phyloP scores from a whole-genome alignment of 1,140 invertebrate species.

The Brachionus paranguensis region DNA sequence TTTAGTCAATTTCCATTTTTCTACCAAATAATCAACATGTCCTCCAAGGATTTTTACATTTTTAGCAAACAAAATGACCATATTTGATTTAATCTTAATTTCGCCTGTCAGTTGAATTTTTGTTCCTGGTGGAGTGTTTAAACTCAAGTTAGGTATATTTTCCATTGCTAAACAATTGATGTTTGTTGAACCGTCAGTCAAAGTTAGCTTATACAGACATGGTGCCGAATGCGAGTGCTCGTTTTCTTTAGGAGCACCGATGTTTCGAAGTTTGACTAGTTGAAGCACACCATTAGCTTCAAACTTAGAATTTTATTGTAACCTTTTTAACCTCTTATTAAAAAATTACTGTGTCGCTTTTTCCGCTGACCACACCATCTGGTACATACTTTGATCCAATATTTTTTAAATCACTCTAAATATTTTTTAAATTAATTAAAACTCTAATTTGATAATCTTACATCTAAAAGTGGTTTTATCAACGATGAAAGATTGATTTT shows the following conservation, averaged over 20 bases:
- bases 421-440: background rate
- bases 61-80: background rate
- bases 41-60: constrained; percentile 21
- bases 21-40: constrained; percentile 3
- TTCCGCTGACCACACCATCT: background rate
- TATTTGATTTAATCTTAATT: background rate
- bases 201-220: background rate
- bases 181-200: background rate
- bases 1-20: constrained; percentile 36
- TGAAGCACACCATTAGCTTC: background rate
- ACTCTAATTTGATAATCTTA: background rate
- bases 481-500: background rate
- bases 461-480: background rate
- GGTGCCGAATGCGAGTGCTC: background rate
- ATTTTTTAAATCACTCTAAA: background rate
- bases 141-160: background rate
- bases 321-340: background rate
- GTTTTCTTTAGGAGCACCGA: constrained; percentile 25
- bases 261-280: background rate
- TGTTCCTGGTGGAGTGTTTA: constrained; percentile 22
- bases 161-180: background rate
- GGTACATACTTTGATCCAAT: constrained; percentile 1
- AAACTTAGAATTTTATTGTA: background rate
- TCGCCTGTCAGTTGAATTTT: background rate
- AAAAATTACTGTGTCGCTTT: background rate